Evolutionary conservation across 1,140 invertebrate species (phyloP), one percentile per base, ranked within the genome.

Genomic region (Spodoptera litura): DNA sequence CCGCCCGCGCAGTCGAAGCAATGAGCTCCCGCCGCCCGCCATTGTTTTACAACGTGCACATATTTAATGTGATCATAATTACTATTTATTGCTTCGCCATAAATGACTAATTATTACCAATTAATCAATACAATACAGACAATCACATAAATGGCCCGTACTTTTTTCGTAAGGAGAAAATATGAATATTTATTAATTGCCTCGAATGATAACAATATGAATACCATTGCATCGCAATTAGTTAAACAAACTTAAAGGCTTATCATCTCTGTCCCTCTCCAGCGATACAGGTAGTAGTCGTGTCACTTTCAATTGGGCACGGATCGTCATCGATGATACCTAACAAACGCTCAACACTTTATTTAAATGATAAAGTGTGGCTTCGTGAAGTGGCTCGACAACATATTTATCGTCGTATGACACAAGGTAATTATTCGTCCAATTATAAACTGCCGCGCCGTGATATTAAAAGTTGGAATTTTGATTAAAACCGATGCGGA

Each of bases 401-500:
- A 81, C 80, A 83, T 84, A 85, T 83, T 89, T 87, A 87, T 89
- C 84, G 75, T 44, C 78, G 77, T 87, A 85, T 88, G 87, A 87
- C 88, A 89, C 85, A 85, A 84, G 81, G 81, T 88, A 89, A 89
- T 91, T 88, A 90, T 87, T 82, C 81, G 78, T 90, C 81, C 89
- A 86, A 90, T 91, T 90, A 91, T 88, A 85, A 84, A 79, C 78
- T 68, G 81, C 80, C 72, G 81, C 83, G 78, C 79, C 72, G 85
- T 87, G 85, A 90, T 90, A 88, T 87, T 89, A 89, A 88, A 88
- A 87, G 80, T 83, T 81, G 87, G 86, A 87, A 90, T 91, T 91
- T 92, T 89, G 89, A 92, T 93, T 89, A 91, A 88, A 92, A 88
- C 79, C 84, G 81, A 86, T 84, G 85, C 79, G 81, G 86, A 90